Evolutionary conservation across 2,888 invertebrate genomes (phyloP), one percentile per base, ranked within the genome.

Genomic region (Hirtodrosophila alboralis): DNA sequence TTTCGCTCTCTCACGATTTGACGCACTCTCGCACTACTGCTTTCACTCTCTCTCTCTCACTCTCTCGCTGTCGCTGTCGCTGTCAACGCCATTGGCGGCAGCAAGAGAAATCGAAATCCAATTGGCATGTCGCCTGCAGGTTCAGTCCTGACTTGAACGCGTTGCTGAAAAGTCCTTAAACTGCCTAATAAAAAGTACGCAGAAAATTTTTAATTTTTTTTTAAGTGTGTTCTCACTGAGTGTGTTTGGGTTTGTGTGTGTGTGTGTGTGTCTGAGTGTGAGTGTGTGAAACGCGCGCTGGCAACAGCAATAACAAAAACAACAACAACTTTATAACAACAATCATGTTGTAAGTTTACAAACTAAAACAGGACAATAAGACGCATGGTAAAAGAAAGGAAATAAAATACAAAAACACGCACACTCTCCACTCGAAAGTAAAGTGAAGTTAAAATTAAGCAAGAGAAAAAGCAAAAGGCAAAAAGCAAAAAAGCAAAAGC

Each of bases 141-240:
- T 68, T 77, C 68, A 85, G 84, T 85, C 76, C 87, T 81, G 68
- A 65, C 68, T 85, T 68, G 76, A 56, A 81, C 83, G 84, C 78
- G 76, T 65, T 75, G 53, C 68, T 64, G 72, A 65, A 75, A 78
- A 76, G 88, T 88, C 72, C 70, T 75, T 58, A 12, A 60, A 40
- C 49, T 41, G 60, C 14, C 49, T n/a, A 59, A 53, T 63, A 30
- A 27, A 54, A 60, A 63, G 73, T 84, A 73, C 62, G 84, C 61
- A 63, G 59, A 45, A 16, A 38, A 28, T 3, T 18, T 4, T 4
- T 14, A 12, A 8, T 43, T 56, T 72, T 60, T 69, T 66, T 66
- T 72, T 7, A n/a, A 60, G 60, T 66, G 73, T 41, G 16, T 52
- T 65, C 34, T 51, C 7, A 38, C 43, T 49, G 41, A 56, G 41